Evolutionary conservation across 2,113 vertebrate species (phyloP), one percentile per base, ranked within the genome.

Genomic region (Microtus richardsoni): DNA sequence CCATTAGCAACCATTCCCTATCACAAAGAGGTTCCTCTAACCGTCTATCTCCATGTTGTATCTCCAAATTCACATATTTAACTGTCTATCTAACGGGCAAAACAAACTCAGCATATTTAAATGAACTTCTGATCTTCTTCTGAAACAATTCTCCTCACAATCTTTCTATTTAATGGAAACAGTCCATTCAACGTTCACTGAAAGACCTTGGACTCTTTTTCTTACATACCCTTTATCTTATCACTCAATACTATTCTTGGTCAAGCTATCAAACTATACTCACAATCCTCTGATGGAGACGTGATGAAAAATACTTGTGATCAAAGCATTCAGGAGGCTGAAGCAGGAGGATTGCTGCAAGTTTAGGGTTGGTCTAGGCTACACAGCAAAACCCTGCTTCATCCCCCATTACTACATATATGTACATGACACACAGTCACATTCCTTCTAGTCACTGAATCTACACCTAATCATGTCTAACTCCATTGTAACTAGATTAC

Each of bases 161-260:
- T 94, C 66, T 41, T 83, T 22, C 28, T 1, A 85, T 54, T 79
- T 89, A 71, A 92, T 39, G 89, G 85, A 89, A 96, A 86, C 39
- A 12, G 84, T 24, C 8, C 22, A 80, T 21, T n/a, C 30, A 95
- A 33, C 86, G 58, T 30, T 95, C 86, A 77, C n/a, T 5, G 10
- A 89, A 96, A 95, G 93, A 80, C 44, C 77, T 44, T 22, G 41
- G 64, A 85, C 64, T 78, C 58, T 41, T 3, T 14, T 39, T 93
- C 52, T 85, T 80, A 36, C 0, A 91, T 3, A 64, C 0, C 2
- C 44, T 70, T 24, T 52, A 30, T 87, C 30, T 71, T 52, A n/a
- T 52, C 19, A 87, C 22, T 71, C 66, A 86, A 7, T 47, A 71
- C 26, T 80, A 88, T 33, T 70, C 36, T 64, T 64, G 62, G 47